A percentile compares a stretch with the other conserved stretches of the same genome.
These are phyloP conservation scores for Thamnaconus septentrionalis DNA, from an alignment of 2,113 vertebrate genomes.

Conservation along the genomic window DNA sequence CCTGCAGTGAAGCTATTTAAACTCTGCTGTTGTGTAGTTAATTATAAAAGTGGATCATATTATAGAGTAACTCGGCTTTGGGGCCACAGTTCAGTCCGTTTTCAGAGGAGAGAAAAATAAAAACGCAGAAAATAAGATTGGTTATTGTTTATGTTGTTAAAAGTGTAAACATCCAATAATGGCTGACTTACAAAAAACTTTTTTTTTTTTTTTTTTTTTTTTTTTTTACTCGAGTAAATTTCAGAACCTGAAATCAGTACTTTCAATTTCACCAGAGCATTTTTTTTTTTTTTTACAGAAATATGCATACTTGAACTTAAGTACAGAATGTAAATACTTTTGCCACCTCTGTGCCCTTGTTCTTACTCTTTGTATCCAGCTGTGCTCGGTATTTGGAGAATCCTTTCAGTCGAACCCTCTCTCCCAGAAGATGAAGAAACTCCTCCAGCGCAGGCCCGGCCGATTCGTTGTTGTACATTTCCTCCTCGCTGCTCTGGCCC, in stretches of 20 bases:
- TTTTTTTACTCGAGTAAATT: constrained; percentile 1
- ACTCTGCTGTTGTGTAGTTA: too few relatives aligned
- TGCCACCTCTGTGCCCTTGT: neutral
- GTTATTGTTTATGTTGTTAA: neutral
- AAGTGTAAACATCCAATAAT: neutral
- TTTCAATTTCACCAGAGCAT: too few relatives aligned
- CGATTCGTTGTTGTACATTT: constrained; percentile 98
- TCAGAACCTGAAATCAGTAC: neutral
- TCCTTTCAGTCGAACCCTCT: constrained; percentile 93
- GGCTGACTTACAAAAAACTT: too few relatives aligned
- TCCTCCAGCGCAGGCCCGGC: constrained; percentile 93
- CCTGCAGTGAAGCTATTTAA: too few relatives aligned
- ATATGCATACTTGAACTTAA: too few relatives aligned
- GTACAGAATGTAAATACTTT: too few relatives aligned
- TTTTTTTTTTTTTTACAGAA: too few relatives aligned
- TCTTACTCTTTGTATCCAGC: constrained; percentile 97
- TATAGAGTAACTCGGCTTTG: too few relatives aligned
- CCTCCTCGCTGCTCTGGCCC: constrained; percentile 95
- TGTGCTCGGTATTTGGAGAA: constrained; percentile 97
- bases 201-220: neutral
- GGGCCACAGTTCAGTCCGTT: too few relatives aligned
- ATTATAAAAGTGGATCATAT: too few relatives aligned
- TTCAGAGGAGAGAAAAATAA: too few relatives aligned
- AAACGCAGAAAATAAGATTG: too few relatives aligned
- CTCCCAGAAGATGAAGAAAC: constrained; percentile 95